These are phyloP conservation scores for Vireo altiloquus DNA, from an alignment of 2,113 vertebrate species.

Conservation along the genomic window DNA sequence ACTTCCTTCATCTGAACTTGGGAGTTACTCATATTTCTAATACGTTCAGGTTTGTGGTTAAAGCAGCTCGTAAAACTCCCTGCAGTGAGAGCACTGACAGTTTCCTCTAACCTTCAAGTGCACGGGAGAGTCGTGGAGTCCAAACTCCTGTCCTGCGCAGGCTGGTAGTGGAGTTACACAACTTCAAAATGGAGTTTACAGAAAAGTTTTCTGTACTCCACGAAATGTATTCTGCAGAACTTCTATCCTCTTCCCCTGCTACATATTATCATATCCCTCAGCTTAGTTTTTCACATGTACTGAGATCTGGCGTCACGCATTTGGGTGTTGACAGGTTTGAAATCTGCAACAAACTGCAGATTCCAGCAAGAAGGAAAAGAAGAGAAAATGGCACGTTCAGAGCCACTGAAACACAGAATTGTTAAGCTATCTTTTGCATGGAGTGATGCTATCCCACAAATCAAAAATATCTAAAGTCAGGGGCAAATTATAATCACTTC, in stretches of 20 bases:
- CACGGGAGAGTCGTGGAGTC: neutral
- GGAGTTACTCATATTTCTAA: neutral
- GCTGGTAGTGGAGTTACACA: slow-evolving; percentile 10
- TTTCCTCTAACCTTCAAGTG: neutral
- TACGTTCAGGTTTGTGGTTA: neutral
- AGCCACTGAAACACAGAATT: neutral
- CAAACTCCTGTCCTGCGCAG: neutral
- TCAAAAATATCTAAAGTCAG: neutral
- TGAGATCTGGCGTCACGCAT: slow-evolving; percentile 36
- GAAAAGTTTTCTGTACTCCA: slow-evolving; percentile 2
- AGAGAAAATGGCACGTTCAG: neutral
- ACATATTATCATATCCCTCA: neutral
- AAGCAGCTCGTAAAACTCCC: neutral
- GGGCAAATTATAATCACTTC: neutral
- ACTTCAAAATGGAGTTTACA: slow-evolving; percentile 12
- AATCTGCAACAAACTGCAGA: neutral
- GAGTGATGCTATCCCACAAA: neutral
- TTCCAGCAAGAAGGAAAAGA: slow-evolving; percentile 1
- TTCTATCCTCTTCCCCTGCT: neutral
- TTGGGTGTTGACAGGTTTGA: slow-evolving; percentile 45
- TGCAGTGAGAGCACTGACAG: neutral
- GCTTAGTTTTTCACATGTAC: slow-evolving; percentile 35
- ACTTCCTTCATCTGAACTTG: neutral
- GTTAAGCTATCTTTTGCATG: neutral
- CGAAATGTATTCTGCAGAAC: neutral